Conservation (phyloP, 2,113 vertebrate species). For the Pterocles gutturalis region DNA sequence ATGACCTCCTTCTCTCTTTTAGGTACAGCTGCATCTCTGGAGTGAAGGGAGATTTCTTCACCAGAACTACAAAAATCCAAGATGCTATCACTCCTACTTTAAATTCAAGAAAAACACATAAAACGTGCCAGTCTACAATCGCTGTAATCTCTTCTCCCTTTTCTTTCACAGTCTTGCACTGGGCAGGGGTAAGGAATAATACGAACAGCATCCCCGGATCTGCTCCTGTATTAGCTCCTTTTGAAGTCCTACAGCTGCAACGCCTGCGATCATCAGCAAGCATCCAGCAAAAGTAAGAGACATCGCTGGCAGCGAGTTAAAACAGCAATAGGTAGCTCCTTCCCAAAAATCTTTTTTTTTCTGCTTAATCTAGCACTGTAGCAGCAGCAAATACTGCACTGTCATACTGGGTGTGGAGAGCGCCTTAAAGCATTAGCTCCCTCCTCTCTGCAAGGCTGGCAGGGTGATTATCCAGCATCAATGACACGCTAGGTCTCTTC, state of each 20-base stretch:
- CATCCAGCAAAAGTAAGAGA: background rate
- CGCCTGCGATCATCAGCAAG: background rate
- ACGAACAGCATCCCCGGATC: background rate
- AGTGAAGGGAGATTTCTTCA: background rate
- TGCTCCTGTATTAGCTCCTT: background rate
- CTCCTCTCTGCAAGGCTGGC: background rate
- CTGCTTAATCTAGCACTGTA: background rate
- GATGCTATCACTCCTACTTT: background rate
- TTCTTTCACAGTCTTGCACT: background rate
- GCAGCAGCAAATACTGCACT: conserved; percentile 34
- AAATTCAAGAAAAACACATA: background rate
- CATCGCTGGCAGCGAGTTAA: background rate
- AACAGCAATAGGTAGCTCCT: background rate
- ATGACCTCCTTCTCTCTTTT: background rate
- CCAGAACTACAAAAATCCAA: background rate
- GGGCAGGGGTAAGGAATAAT: background rate
- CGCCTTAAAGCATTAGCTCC: background rate
- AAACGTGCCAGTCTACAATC: background rate
- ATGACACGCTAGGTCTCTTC: background rate
- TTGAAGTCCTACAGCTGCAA: background rate
- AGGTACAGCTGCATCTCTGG: background rate
- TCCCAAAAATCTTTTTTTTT: background rate
- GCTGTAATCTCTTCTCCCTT: background rate
- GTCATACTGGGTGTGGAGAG: conserved; percentile 16
- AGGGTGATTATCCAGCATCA: background rate